phyloP scores from a whole-genome alignment of 2,113 vertebrate genomes.

The Empidonax alnorum region DNA sequence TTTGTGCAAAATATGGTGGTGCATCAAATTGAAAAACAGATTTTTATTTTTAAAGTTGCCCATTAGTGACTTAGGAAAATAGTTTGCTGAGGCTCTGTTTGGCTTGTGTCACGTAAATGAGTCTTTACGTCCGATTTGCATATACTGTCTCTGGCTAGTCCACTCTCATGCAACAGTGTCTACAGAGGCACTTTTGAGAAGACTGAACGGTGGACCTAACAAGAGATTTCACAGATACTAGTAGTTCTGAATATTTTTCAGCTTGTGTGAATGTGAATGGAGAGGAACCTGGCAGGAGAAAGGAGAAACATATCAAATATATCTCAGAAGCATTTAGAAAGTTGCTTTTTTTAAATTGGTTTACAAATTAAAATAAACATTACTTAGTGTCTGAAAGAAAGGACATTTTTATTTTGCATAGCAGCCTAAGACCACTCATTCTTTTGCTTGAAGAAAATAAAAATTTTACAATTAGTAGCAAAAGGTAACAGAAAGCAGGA shows the following conservation, averaged over 20 bases:
- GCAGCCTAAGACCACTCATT: not conserved
- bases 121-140: not conserved
- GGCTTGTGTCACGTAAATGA: not conserved
- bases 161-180: not conserved
- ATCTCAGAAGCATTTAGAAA: not conserved
- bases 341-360: not conserved
- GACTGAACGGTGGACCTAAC: not conserved
- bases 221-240: not conserved
- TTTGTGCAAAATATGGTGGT: not conserved
- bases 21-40: not conserved
- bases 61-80: not conserved
- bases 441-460: not conserved
- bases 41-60: not conserved
- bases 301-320: not conserved
- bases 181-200: not conserved
- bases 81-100: not conserved
- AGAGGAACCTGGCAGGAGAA: not conserved
- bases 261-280: not conserved
- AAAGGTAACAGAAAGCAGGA: not conserved
- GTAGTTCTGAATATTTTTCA: not conserved
- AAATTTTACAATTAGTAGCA: not conserved
- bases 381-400: not conserved
- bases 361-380: conserved; percentile 31
- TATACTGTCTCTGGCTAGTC: not conserved
- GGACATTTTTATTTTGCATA: not conserved